Conservation (phyloP, 2,888 invertebrate genomes). For the Drosophila emarginata region DNA sequence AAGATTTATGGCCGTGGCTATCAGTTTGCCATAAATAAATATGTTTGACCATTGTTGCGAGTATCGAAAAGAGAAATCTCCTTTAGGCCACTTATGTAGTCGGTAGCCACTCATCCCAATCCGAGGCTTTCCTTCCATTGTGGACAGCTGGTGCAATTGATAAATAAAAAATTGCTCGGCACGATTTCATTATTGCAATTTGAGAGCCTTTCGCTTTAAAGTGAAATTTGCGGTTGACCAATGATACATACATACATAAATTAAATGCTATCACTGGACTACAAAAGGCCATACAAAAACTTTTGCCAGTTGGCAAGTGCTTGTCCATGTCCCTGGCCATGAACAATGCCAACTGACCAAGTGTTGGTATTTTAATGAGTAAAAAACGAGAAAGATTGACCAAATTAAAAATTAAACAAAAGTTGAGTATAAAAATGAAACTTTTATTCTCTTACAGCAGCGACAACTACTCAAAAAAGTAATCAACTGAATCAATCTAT, state of each 20-base stretch:
- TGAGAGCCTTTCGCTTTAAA: conserved; percentile 45
- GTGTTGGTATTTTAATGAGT: conserved; percentile 62
- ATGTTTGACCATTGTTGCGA: conserved; percentile 16
- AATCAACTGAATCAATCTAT: not conserved
- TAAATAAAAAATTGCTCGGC: conserved; percentile 61
- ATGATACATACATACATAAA: conserved; percentile 54
- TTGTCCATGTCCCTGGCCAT: no score
- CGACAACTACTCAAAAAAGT: not conserved
- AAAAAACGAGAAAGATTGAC: conserved; percentile 6
- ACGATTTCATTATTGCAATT: conserved; percentile 42
- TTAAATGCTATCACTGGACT: conserved; percentile 37
- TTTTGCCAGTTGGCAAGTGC: not conserved
- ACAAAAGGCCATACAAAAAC: not conserved
- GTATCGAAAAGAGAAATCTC: conserved; percentile 67
- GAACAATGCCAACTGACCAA: conserved; percentile 18
- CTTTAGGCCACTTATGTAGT: conserved; percentile 56
- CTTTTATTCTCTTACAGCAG: not conserved
- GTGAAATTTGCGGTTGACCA: conserved; percentile 65
- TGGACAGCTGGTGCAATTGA: conserved; percentile 46
- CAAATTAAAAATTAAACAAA: conserved; percentile 7
- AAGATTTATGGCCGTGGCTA: conserved; percentile 62
- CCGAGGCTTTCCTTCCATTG: not conserved
- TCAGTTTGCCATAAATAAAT: conserved; percentile 66
- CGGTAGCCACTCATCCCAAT: not conserved
- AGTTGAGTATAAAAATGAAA: not conserved